Evolutionary conservation across 2,113 vertebrate species (phyloP).

Genomic region (Catagonus wagneri): DNA sequence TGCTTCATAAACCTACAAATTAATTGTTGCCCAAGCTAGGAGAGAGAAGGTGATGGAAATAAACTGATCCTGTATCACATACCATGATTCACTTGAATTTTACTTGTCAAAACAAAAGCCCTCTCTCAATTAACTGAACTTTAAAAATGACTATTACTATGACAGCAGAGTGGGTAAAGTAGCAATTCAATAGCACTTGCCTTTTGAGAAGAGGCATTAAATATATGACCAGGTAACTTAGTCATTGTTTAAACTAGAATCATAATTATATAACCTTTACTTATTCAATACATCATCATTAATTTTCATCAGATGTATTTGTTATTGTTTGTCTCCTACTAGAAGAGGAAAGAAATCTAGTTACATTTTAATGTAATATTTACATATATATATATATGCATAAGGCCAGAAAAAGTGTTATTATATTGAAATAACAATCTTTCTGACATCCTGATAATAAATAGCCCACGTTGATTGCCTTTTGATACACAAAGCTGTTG

Average conservation of each 20-base stretch:
- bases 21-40: not conserved
- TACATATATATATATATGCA: not conserved
- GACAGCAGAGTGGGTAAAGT: not conserved
- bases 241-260: conserved; percentile 1
- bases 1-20: not conserved
- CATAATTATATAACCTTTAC: conserved; percentile 14
- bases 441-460: conserved; percentile 42
- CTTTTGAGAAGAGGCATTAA: conserved; percentile 9
- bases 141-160: not conserved
- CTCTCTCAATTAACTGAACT: not conserved
- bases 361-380: conserved; percentile 16
- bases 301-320: conserved; percentile 59
- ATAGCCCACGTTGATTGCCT: not conserved
- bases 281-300: conserved; percentile 44
- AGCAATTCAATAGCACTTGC: not conserved
- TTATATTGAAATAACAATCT: not conserved
- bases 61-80: not conserved
- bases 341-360: not conserved
- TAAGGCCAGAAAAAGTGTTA: conserved; percentile 32
- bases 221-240: not conserved
- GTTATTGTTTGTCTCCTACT: not conserved
- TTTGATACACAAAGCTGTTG: conserved; percentile 27
- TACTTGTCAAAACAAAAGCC: conserved; percentile 16
- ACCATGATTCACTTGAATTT: not conserved
- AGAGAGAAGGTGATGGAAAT: not conserved